A percentile compares a stretch with the other conserved stretches of the same genome.
These are phyloP conservation scores for Cepaea hortensis DNA, from an alignment of 2,888 invertebrate species.

Conservation along the genomic window DNA sequence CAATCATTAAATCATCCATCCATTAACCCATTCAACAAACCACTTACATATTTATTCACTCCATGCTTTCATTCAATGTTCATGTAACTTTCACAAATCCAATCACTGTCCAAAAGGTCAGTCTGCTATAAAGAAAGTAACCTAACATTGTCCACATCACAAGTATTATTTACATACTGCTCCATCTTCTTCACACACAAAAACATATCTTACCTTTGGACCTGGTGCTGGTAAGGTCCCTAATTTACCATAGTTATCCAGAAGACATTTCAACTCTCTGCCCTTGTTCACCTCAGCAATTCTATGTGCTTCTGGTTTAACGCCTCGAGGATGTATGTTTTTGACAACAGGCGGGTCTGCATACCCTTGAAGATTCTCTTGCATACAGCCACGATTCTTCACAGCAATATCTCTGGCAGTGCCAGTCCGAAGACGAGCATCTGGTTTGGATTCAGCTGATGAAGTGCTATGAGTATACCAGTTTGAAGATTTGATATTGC, in stretches of 20 bases:
- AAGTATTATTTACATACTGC: neutral
- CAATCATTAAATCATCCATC: too few species aligned
- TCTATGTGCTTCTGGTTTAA: slow-evolving; percentile 61
- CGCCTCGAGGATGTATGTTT: slow-evolving; percentile 63
- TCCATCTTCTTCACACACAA: neutral
- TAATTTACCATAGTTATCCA: slow-evolving; percentile 68
- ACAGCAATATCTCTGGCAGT: slow-evolving; percentile 44
- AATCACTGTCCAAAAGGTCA: too few species aligned
- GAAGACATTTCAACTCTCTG: slow-evolving; percentile 65
- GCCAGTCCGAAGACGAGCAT: slow-evolving; percentile 40
- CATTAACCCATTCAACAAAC: too few species aligned
- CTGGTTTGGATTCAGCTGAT: slow-evolving; percentile 22
- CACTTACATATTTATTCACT: too few species aligned
- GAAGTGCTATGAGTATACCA: slow-evolving; percentile 35
- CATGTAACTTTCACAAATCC: too few species aligned
- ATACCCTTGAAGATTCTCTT: slow-evolving; percentile 63
- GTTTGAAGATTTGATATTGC: slow-evolving; percentile 33
- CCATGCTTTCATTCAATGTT: too few species aligned
- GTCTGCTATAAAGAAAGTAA: too few species aligned
- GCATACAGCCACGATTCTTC: slow-evolving; percentile 67
- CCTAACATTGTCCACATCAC: too few species aligned
- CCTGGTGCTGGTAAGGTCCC: slow-evolving; percentile 54
- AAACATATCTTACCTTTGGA: slow-evolving; percentile 54
- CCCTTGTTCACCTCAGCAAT: slow-evolving; percentile 66
- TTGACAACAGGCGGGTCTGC: slow-evolving; percentile 57